These are phyloP conservation scores for Acromyrmex echinatior DNA, from an alignment of 1,140 invertebrate species.

Conservation along the genomic window DNA sequence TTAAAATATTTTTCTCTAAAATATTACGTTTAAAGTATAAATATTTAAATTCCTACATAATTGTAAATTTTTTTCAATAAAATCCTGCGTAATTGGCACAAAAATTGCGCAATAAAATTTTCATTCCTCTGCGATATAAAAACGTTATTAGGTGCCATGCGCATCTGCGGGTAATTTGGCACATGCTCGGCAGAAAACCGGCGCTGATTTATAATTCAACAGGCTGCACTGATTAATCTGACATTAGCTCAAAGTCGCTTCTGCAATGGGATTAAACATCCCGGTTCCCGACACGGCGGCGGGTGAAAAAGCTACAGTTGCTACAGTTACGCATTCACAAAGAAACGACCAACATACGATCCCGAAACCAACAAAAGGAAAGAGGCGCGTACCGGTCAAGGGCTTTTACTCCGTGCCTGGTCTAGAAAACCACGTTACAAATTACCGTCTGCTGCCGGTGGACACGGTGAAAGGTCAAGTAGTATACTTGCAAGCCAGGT, in stretches of 20 bases:
- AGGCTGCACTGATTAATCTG: slow-evolving; percentile 30
- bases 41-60: background rate
- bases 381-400: slow-evolving; percentile 39
- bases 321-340: background rate
- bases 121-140: background rate
- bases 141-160: background rate
- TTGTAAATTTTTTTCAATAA: background rate
- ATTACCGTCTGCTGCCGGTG: slow-evolving; percentile 68
- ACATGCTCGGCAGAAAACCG: background rate
- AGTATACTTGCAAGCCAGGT: slow-evolving; percentile 39
- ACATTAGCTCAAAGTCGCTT: slow-evolving; percentile 45
- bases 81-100: background rate
- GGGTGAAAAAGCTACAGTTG: slow-evolving; percentile 33
- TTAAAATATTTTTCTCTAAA: background rate
- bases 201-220: slow-evolving; percentile 38
- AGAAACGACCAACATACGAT: background rate
- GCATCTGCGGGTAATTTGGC: background rate
- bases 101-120: slow-evolving; percentile 6
- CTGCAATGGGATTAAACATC: slow-evolving; percentile 30
- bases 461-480: slow-evolving; percentile 65
- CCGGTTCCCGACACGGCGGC: background rate
- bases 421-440: slow-evolving; percentile 75
- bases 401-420: slow-evolving; percentile 60
- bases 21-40: background rate
- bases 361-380: slow-evolving; percentile 49